Evolutionary conservation across 2,797 vertebrate genomes (phyloP), one percentile per base, ranked within the genome.

Genomic region (Coranthus polyacanthus): DNA sequence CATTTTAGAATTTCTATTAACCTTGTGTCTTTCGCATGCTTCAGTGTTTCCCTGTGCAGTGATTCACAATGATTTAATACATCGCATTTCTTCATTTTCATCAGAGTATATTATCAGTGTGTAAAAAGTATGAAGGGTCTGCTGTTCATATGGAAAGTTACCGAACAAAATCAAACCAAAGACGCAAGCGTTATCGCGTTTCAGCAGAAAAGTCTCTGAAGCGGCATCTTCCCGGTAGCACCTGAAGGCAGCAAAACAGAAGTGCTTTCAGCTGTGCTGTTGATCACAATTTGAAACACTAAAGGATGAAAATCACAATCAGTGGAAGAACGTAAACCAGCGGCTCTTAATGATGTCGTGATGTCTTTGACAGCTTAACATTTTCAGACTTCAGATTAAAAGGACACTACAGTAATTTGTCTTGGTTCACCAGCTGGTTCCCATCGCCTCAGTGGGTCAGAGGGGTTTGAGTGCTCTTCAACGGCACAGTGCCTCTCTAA

Each of bases 401-500:
- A 37, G 17, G 12, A 60, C 59, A 51, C 39, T 4, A 13, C 42
- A 51, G 32, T 54, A 0, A 46, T 45, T 55, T 9, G 22, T 69
- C 21, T 32, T 9, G 20, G 36, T 34, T 62, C 41, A 46, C 54
- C 49, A 79, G 67, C 68, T 60, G 68, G 41, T 58, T 51, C 52
- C 61, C 54, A 42, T 71, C 20, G 12, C 62, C 68, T 52, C 49
- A 34, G 26, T 21, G 60, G 62, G 61, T 55, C 47, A 49, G 43
- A 47, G 24, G 37, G 24, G 39, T 29, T 41, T 49, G 34, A 75
- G 44, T 3, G 65, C 29, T 52, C 57, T 36, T 66, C 32, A 49
- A 3, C 39, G 26, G 9, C 10, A 49, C 5, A 29, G 51, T 56
- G 58, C 36, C 26, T 69, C 53, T 66, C 29, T 47, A 53, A 73